A percentile compares a stretch with the other conserved stretches of the same genome.
Evolutionary conservation across 2,797 vertebrate genomes (phyloP).

Genomic region (Ctenochaetus hawaiiensis): DNA sequence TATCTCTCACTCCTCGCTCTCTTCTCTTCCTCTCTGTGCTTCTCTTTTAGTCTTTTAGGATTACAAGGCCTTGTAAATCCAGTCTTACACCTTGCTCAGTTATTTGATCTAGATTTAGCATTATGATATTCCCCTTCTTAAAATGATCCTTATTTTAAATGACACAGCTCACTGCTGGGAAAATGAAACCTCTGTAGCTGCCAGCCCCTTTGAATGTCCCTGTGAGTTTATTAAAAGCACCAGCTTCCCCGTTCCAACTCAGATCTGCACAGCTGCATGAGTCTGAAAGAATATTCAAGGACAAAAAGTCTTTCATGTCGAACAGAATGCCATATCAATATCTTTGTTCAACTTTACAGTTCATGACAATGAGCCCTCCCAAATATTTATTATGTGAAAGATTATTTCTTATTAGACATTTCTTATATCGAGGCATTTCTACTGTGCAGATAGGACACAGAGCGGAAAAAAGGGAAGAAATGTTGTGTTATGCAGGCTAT

Average conservation of each 20-base stretch:
- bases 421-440: constrained; percentile 47
- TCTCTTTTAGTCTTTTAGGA: constrained; percentile 62
- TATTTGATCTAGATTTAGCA: constrained; percentile 83
- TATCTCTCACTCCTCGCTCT: constrained; percentile 25
- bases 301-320: constrained; percentile 78
- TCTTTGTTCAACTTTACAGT: constrained; percentile 69
- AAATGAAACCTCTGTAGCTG: constrained; percentile 83
- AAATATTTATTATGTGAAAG: constrained; percentile 70
- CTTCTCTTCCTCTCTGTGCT: constrained; percentile 23
- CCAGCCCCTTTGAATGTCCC: constrained; percentile 83
- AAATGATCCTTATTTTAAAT: constrained; percentile 83
- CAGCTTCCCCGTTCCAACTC: constrained; percentile 77
- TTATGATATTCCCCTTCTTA: constrained; percentile 78
- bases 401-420: constrained; percentile 64
- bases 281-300: constrained; percentile 81
- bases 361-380: constrained; percentile 64
- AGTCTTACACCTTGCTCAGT: constrained; percentile 71
- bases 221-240: constrained; percentile 85
- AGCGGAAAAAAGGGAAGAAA: constrained; percentile 34
- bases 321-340: constrained; percentile 73
- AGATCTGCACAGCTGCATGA: constrained; percentile 76
- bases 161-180: constrained; percentile 82
- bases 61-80: constrained; percentile 72
- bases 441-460: constrained; percentile 38
- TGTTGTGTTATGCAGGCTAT: constrained; percentile 46